A percentile compares a stretch with the other conserved stretches of the same genome.
These are phyloP conservation scores for Parapristionchus giblindavisi DNA, from an alignment of 2,888 invertebrate species.

Conservation along the genomic window DNA sequence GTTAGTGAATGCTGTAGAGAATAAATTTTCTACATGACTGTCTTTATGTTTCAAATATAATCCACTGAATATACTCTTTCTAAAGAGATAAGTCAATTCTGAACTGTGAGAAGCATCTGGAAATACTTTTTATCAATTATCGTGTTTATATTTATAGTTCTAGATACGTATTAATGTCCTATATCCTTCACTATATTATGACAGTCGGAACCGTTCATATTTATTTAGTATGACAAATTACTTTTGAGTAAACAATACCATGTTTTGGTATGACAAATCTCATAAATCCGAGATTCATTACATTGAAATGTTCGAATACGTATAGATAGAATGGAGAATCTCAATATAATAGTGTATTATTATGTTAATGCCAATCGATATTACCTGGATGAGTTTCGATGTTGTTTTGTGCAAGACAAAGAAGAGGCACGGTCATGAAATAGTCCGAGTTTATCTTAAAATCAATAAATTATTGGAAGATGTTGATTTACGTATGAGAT, in stretches of 20 bases:
- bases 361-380: neutral
- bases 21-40: neutral
- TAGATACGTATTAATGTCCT: too few species aligned
- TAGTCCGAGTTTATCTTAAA: too few species aligned
- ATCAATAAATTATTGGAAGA: too few species aligned
- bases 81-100: constrained; percentile 15
- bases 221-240: too few species aligned
- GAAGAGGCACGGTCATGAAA: too few species aligned
- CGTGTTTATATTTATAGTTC: neutral
- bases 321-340: constrained; percentile 53
- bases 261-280: constrained; percentile 54
- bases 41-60: neutral
- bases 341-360: neutral
- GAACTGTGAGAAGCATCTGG: constrained; percentile 16
- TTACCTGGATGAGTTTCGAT: too few species aligned
- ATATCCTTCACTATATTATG: too few species aligned
- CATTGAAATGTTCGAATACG: constrained; percentile 58
- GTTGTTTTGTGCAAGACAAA: too few species aligned
- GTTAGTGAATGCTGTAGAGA: constrained; percentile 31
- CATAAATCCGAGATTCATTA: constrained; percentile 55
- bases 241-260: constrained; percentile 38
- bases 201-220: too few species aligned
- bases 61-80: neutral
- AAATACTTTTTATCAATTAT: neutral
- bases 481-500: too few species aligned